A percentile compares a stretch with the other conserved stretches of the same genome.
Evolutionary conservation across 2,888 invertebrate species (phyloP).

Genomic region (Nezara viridula): DNA sequence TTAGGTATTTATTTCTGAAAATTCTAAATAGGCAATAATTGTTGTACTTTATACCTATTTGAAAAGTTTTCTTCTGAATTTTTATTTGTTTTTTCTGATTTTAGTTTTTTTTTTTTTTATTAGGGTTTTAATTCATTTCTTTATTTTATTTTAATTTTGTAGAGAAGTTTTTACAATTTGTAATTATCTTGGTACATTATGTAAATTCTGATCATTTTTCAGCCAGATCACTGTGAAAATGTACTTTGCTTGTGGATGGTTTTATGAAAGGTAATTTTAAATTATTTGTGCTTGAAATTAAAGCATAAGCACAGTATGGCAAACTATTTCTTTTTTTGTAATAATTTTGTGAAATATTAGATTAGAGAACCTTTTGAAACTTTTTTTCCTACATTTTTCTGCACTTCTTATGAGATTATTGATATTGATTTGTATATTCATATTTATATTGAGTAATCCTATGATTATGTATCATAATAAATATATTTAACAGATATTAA

Average conservation of each 20-base stretch:
- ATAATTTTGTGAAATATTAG: conserved; percentile 55
- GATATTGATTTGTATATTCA: neutral
- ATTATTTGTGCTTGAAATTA: conserved; percentile 57
- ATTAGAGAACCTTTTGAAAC: conserved; percentile 45
- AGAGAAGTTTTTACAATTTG: neutral
- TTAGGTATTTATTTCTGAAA: neutral
- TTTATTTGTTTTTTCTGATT: neutral
- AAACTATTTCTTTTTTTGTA: conserved; percentile 51
- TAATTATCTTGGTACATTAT: conserved; percentile 42
- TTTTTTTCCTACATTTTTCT: conserved; percentile 47
- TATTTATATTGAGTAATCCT: neutral
- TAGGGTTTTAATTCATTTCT: neutral
- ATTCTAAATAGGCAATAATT: neutral
- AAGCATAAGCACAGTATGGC: conserved; percentile 59
- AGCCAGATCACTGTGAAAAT: conserved; percentile 85
- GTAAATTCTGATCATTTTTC: conserved; percentile 71
- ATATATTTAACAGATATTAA: neutral
- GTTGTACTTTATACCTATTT: neutral
- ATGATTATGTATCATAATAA: neutral
- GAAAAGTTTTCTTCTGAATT: neutral
- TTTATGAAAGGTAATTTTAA: conserved; percentile 80
- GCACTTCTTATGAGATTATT: conserved; percentile 26
- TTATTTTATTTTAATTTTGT: neutral
- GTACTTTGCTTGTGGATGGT: conserved; percentile 90
- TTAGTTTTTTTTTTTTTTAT: neutral